Base-by-base conservation (phyloP, 1,140 invertebrate species). In the Solen grandis region DNA sequence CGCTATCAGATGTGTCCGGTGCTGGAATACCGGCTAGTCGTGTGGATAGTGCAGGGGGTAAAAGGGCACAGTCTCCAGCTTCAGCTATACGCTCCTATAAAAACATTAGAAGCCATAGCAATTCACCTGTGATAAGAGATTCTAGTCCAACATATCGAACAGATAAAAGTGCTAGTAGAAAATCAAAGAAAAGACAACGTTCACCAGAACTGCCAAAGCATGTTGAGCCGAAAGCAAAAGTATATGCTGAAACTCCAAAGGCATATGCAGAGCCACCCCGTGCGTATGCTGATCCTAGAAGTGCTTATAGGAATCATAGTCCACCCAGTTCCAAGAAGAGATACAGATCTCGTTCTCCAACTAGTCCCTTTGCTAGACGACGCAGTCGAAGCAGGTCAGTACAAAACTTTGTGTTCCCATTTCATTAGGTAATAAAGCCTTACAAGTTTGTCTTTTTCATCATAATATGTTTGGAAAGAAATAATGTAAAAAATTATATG, bases 31-130 rank as follows among this genome's bases (percentile, higher is more conserved):
- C 76, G 36, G 55, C 72, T 13, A 82, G 80, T 78, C 75, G 84
- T 19, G 73, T 82, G n/a, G 76, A 73, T 27, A 29, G 66, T 16
- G 70, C 62, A 25, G 38, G 69, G 5, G 73, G 81, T 60, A 57
- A 83, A 83, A 36, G 68, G 80, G 52, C 66, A 72, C 59, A 81
- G 35, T 90, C 90, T 5, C 90, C 90, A 16, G 87, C 84, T 22
- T 86, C 88, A 46, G 84, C 85, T 19, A 81, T 88, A n/a, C 33
- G 89, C 50, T 73, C 81, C 25, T 90, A 91, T 69, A 62, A 83
- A 27, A 83, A 84, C 68, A 85, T 84, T 33, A 68, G 86, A 59
- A 89, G 89, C 78, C 84, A 83, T 66, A 88, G 88, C 66, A 85
- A 84, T 38, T 89, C 88, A 31, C 88, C 85, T 66, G 57, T 84